These are phyloP conservation scores for Sesia apiformis DNA, from an alignment of 2,888 invertebrate genomes.

Conservation along the genomic window DNA sequence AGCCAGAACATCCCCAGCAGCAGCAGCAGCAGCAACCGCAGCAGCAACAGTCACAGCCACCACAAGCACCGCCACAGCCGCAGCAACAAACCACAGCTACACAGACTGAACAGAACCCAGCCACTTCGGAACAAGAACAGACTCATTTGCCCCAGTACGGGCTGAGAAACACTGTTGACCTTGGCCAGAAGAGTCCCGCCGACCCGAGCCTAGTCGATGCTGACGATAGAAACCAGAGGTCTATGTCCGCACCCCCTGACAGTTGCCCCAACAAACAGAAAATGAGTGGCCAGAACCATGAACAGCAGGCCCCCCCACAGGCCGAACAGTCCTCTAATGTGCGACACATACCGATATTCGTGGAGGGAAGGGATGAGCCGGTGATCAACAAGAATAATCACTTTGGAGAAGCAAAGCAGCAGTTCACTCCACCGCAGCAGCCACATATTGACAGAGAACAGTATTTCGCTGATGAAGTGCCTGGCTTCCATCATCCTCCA, in stretches of 20 bases:
- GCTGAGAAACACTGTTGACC: constrained; percentile 84
- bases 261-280: constrained; percentile 38
- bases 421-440: constrained; percentile 37
- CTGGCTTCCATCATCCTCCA: constrained; percentile 54
- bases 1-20: constrained; percentile 33
- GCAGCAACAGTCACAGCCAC: constrained; percentile 30
- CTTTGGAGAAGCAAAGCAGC: constrained; percentile 43
- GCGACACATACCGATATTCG: constrained; percentile 90
- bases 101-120: constrained; percentile 50
- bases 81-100: constrained; percentile 19
- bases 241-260: constrained; percentile 87
- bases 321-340: constrained; percentile 71
- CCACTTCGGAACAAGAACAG: constrained; percentile 29
- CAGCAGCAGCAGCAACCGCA: constrained; percentile 23
- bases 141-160: constrained; percentile 77
- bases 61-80: constrained; percentile 19
- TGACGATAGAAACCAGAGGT: constrained; percentile 78
- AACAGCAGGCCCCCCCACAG: constrained; percentile 32
- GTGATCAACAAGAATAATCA: constrained; percentile 77
- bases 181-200: constrained; percentile 79
- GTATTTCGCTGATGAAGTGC: constrained; percentile 54
- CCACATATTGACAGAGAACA: constrained; percentile 59
- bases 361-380: constrained; percentile 89
- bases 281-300: constrained; percentile 49
- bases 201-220: constrained; percentile 67